Conservation (phyloP, 2,797 vertebrate species). For the Sciurus vulgaris region DNA sequence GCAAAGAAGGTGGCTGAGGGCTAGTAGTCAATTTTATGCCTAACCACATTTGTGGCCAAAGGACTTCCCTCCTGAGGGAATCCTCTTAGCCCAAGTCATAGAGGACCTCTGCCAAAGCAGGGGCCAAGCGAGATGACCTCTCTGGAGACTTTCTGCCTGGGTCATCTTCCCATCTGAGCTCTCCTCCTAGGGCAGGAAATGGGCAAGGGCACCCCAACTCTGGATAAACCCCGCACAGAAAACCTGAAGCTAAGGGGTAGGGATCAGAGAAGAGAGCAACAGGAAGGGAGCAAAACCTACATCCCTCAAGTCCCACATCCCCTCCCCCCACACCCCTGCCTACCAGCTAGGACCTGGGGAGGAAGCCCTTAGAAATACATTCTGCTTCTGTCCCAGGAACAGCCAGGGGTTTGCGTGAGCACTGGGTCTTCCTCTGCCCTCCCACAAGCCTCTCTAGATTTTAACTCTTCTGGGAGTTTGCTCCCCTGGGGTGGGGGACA, state of each 20-base stretch:
- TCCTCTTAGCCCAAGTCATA: not conserved
- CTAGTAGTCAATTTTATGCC: not conserved
- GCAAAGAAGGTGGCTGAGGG: not conserved
- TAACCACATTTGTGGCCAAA: not conserved
- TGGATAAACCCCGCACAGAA: not conserved
- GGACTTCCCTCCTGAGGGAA: not conserved
- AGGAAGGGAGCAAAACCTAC: not conserved
- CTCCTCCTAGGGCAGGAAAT: not conserved
- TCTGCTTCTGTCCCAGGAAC: constrained; percentile 95
- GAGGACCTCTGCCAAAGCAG: not conserved
- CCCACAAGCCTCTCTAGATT: not conserved
- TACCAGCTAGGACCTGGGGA: not conserved
- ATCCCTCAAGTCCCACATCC: not conserved
- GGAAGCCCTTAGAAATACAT: constrained; percentile 96
- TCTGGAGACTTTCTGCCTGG: not conserved
- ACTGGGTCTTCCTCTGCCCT: constrained; percentile 88
- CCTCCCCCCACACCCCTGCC: not conserved
- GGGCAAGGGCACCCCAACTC: not conserved
- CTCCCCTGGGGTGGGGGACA: not conserved
- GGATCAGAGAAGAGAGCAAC: not conserved
- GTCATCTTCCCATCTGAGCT: not conserved
- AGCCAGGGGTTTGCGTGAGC: not conserved
- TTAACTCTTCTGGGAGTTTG: constrained; percentile 45
- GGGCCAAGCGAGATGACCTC: not conserved
- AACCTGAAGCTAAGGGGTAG: not conserved